phyloP scores from a whole-genome alignment of 2,113 vertebrate species.

The Phyllostomus hastatus region DNA sequence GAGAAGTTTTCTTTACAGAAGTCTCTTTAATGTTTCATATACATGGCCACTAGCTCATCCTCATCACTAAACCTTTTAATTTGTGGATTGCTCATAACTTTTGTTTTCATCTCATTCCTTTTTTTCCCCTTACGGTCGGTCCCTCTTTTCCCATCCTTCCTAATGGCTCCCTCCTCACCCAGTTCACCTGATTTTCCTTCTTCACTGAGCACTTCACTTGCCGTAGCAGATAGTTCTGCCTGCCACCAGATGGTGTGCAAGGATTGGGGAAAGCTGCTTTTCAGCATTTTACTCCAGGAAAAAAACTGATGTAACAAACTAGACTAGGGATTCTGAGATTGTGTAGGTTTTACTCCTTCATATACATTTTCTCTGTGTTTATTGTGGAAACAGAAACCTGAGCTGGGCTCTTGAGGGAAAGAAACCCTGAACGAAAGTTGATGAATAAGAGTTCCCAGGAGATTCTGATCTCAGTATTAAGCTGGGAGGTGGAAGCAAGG shows the following conservation, averaged over 20 bases:
- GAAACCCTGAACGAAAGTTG: background rate
- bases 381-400: background rate
- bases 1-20: background rate
- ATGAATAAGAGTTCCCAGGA: background rate
- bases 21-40: background rate
- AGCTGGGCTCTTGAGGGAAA: background rate
- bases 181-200: background rate
- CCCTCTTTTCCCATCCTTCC: background rate
- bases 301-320: background rate
- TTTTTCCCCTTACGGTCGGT: background rate
- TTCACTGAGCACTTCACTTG: background rate
- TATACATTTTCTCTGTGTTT: background rate
- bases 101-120: background rate
- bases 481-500: background rate
- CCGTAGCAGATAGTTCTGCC: background rate
- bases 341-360: background rate
- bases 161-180: background rate
- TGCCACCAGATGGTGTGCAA: slow-evolving; percentile 71
- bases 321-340: background rate
- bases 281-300: background rate
- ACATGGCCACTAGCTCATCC: background rate
- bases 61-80: background rate
- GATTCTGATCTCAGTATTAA: background rate
- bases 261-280: background rate
- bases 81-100: background rate